These are phyloP conservation scores for Sphaerophoria taeniata DNA, from an alignment of 2,888 invertebrate species.

Conservation along the genomic window DNA sequence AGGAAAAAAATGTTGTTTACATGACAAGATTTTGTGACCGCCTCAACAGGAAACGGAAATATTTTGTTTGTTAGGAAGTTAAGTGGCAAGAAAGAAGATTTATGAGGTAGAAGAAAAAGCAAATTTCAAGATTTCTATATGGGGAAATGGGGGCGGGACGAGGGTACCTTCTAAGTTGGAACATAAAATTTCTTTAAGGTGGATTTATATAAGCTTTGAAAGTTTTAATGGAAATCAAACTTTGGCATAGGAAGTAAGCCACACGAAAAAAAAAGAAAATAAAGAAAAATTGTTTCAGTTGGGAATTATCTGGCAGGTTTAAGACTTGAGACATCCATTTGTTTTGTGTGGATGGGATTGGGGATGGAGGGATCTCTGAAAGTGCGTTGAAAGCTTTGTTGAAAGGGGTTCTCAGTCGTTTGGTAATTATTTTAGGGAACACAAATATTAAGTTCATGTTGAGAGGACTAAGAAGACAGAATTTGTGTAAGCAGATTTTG, in stretches of 20 bases:
- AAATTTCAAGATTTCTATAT: neutral
- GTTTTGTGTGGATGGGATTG: too few species aligned
- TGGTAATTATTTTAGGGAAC: too few species aligned
- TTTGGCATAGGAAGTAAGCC: neutral
- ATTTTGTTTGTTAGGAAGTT: slow-evolving; percentile 28
- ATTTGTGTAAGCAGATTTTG: too few species aligned
- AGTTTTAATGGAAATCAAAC: slow-evolving; percentile 34
- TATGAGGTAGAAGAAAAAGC: slow-evolving; percentile 20
- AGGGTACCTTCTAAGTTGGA: neutral
- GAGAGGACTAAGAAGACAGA: too few species aligned
- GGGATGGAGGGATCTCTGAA: too few species aligned
- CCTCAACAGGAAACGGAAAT: slow-evolving; percentile 15
- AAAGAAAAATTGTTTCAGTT: neutral
- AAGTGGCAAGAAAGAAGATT: slow-evolving; percentile 27
- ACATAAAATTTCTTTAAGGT: slow-evolving; percentile 7
- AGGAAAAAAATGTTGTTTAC: slow-evolving; percentile 22
- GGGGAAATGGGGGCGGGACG: neutral
- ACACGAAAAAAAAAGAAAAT: neutral
- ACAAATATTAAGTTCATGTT: too few species aligned
- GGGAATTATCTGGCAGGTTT: slow-evolving; percentile 3
- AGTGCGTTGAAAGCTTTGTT: too few species aligned
- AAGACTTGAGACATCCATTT: neutral
- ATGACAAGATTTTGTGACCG: slow-evolving; percentile 34
- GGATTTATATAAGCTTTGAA: slow-evolving; percentile 30
- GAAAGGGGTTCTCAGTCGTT: too few species aligned